phyloP scores from a whole-genome alignment of 2,113 vertebrate species.

The Drymodes brunneopygia region DNA sequence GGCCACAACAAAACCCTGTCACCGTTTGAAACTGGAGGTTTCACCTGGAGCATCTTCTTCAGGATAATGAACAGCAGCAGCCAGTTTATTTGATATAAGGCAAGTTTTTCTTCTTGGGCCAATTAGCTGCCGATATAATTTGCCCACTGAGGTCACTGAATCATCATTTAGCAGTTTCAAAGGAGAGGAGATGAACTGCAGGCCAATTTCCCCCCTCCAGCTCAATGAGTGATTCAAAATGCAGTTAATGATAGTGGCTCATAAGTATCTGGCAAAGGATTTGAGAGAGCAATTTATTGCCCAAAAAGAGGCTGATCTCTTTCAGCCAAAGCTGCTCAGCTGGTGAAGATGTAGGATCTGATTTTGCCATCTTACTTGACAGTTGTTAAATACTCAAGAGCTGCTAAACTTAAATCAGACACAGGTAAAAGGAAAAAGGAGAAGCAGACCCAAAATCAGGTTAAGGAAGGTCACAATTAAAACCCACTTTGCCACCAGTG shows the following conservation, averaged over 20 bases:
- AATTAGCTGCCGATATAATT: conserved; percentile 29
- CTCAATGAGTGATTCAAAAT: not conserved
- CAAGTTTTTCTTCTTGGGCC: conserved; percentile 14
- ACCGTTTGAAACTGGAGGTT: not conserved
- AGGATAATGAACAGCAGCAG: not conserved
- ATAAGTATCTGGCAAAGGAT: not conserved
- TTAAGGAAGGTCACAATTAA: not conserved
- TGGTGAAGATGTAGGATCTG: not conserved
- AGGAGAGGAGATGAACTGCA: not conserved
- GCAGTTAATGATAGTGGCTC: conserved; percentile 20
- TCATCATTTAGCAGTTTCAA: conserved; percentile 31
- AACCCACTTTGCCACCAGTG: not conserved
- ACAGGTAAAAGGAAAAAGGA: not conserved
- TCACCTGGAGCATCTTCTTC: not conserved
- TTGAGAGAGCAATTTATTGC: not conserved
- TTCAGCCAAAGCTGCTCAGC: not conserved
- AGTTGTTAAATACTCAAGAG: not conserved
- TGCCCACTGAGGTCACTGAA: conserved; percentile 37
- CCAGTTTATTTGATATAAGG: not conserved
- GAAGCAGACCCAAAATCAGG: not conserved
- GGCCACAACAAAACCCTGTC: not conserved
- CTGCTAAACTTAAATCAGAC: not conserved
- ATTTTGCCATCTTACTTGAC: not conserved
- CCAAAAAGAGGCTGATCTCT: not conserved
- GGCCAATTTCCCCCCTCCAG: conserved; percentile 7